Evolutionary conservation across 2,888 invertebrate genomes (phyloP).

Genomic region (Allophyes oxyacanthae): DNA sequence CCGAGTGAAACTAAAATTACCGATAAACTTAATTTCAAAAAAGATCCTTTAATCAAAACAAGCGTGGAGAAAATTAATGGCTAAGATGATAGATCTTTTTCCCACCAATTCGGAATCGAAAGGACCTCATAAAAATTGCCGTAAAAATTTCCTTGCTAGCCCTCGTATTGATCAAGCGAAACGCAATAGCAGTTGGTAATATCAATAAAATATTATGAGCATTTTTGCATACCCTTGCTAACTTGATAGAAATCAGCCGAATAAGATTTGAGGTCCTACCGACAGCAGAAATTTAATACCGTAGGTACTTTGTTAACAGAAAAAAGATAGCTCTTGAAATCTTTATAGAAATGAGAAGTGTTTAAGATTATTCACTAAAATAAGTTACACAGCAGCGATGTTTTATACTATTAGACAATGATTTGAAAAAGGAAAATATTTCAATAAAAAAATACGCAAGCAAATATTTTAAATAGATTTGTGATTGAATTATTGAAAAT

Average conservation of each 20-base stretch:
- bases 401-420: too few species aligned
- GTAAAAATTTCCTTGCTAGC: conserved; percentile 30
- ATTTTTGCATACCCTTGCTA: conserved; percentile 54
- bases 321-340: conserved; percentile 10
- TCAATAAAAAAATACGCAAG: too few species aligned
- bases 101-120: conserved; percentile 23
- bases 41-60: too few species aligned
- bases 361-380: conserved; percentile 2
- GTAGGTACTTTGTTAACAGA: conserved; percentile 32
- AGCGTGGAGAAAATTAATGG: too few species aligned
- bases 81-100: conserved; percentile 28
- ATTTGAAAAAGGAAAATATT: too few species aligned
- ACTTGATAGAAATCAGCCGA: conserved; percentile 37
- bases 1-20: too few species aligned
- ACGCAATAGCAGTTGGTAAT: conserved; percentile 50
- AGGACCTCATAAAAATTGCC: conserved; percentile 39
- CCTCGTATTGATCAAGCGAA: conserved; percentile 41
- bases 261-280: conserved; percentile 42
- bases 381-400: background rate
- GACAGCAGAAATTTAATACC: too few species aligned
- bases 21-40: too few species aligned
- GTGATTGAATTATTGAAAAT: too few species aligned
- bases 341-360: background rate
- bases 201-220: conserved; percentile 67
- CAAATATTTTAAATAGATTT: too few species aligned